Percentiles rank a stretch among this genome's conserved stretches.
Evolutionary conservation across 2,113 vertebrate species (phyloP).

Genomic region (Taurulus bubalis): DNA sequence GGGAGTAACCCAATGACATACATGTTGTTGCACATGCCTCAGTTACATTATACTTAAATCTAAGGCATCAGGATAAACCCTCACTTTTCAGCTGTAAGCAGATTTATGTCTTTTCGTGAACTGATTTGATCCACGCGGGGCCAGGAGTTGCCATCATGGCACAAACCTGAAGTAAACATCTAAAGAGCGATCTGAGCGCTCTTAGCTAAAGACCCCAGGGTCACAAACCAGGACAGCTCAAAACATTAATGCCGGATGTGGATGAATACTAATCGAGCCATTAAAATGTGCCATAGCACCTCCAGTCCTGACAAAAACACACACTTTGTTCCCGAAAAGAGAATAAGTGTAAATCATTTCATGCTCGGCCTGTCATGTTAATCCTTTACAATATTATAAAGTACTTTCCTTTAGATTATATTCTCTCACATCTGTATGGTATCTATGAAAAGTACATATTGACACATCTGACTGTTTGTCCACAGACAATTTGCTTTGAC

Average conservation of each 20-base stretch:
- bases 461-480: conserved; percentile 21
- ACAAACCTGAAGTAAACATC: conserved; percentile 68
- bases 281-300: conserved; percentile 48
- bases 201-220: conserved; percentile 47
- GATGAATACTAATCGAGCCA: conserved; percentile 56
- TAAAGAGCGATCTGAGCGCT: conserved; percentile 48
- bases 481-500: conserved; percentile 15
- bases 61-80: conserved; percentile 60
- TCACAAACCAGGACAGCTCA: conserved; percentile 54
- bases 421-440: conserved; percentile 6
- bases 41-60: conserved; percentile 64
- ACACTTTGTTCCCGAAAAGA: conserved; percentile 28
- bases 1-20: conserved; percentile 69
- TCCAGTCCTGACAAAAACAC: conserved; percentile 29
- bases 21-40: conserved; percentile 58
- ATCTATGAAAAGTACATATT: not conserved
- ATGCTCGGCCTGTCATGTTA: conserved; percentile 10
- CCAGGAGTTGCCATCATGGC: conserved; percentile 31
- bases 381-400: conserved; percentile 27
- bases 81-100: conserved; percentile 72
- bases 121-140: conserved; percentile 46
- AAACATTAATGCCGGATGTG: conserved; percentile 55
- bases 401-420: conserved; percentile 11
- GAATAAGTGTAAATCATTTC: conserved; percentile 18
- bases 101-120: conserved; percentile 73